Evolutionary conservation across 37 sponge, comb jelly and placozoan species (phyloP).

Genomic region (Corticium candelabrum): DNA sequence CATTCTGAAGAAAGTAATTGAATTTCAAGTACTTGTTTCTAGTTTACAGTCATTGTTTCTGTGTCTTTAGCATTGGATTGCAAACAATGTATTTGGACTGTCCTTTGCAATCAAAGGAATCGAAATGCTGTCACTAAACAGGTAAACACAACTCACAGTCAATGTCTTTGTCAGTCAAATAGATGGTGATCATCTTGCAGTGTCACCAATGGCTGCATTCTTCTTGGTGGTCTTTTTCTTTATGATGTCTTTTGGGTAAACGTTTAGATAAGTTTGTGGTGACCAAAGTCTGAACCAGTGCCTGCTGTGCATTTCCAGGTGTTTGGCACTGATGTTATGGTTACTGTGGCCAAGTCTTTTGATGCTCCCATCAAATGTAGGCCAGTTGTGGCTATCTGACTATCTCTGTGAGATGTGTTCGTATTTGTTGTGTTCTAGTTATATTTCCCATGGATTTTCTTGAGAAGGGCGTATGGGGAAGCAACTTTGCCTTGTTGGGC

Average conservation of each 20-base stretch:
- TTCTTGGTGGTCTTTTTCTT: conserved; percentile 88
- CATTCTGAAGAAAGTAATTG: conserved; percentile 40
- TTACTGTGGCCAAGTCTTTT: conserved; percentile 89
- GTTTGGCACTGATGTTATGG: conserved; percentile 99
- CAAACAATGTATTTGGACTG: conserved; percentile 89
- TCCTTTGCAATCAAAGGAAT: conserved; percentile 89
- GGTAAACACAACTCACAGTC: too few relatives aligned
- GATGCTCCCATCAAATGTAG: conserved; percentile 97
- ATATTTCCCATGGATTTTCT: conserved; percentile 74
- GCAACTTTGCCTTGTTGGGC: conserved; percentile 86
- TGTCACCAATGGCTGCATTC: conserved; percentile 76
- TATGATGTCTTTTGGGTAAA: conserved; percentile 99
- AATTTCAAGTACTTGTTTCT: neutral
- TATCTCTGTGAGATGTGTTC: too few relatives aligned
- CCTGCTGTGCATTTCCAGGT: conserved; percentile 40
- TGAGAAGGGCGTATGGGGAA: conserved; percentile 44
- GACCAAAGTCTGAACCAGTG: neutral
- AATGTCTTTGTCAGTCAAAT: conserved; percentile 1
- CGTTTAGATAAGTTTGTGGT: neutral
- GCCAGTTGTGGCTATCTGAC: neutral
- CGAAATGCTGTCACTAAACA: conserved; percentile 84
- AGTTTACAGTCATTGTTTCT: neutral
- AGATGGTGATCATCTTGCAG: too few relatives aligned
- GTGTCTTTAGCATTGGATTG: conserved; percentile 70
- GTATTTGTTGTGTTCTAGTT: conserved; percentile 16